phyloP scores from a whole-genome alignment of 2,797 vertebrate species.

The Cercopithecus hamlyni region DNA sequence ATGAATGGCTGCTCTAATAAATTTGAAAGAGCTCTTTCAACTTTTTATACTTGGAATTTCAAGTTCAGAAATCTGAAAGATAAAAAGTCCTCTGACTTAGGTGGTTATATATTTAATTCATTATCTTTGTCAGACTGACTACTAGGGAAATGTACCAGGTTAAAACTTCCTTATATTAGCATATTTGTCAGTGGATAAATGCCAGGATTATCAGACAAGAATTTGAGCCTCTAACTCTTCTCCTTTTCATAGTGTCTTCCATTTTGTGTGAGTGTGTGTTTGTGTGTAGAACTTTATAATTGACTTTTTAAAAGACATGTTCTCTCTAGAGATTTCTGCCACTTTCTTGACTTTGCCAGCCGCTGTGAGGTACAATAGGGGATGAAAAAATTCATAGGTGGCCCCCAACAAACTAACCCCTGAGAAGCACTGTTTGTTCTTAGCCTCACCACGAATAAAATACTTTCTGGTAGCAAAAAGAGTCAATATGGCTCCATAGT shows the following conservation, averaged over 20 bases:
- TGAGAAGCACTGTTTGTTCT: background rate
- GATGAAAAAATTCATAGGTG: rapidly evolving
- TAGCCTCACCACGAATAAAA: background rate
- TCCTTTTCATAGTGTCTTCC: background rate
- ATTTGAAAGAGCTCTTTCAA: background rate
- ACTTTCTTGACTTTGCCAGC: background rate
- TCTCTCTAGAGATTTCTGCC: background rate
- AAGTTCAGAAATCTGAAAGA: background rate
- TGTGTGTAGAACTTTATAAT: background rate
- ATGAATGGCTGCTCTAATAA: background rate
- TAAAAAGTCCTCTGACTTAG: background rate
- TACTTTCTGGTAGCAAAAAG: background rate
- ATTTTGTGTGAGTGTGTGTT: background rate
- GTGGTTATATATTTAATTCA: background rate
- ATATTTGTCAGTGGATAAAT: background rate
- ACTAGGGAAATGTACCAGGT: background rate
- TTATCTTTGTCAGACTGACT: background rate
- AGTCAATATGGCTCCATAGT: background rate
- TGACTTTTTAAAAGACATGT: background rate
- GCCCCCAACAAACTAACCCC: background rate
- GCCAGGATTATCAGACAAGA: background rate
- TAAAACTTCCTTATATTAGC: background rate
- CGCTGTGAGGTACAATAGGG: background rate
- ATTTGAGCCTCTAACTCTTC: background rate
- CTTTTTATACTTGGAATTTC: background rate